These are phyloP conservation scores for Oceanodroma leucorhoa DNA, from an alignment of 2,797 vertebrate species.

Conservation along the genomic window DNA sequence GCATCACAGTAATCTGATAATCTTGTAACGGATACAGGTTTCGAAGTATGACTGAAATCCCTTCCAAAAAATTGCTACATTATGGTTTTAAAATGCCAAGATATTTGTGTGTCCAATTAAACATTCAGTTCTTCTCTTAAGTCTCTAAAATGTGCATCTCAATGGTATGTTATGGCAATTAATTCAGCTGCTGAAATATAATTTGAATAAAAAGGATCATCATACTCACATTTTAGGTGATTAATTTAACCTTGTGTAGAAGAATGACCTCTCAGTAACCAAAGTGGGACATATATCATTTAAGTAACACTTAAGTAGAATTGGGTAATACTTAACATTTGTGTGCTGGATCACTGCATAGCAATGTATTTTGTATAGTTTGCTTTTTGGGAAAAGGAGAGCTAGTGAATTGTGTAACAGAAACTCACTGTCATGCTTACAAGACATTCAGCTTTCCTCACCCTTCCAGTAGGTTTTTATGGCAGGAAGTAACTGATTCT, in stretches of 20 bases:
- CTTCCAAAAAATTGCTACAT: neutral
- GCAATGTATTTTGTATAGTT: neutral
- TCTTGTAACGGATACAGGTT: neutral
- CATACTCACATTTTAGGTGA: neutral
- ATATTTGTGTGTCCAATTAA: neutral
- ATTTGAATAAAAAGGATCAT: neutral
- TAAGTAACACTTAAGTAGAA: neutral
- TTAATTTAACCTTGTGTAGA: neutral
- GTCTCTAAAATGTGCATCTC: neutral
- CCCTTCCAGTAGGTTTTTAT: neutral
- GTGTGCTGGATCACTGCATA: constrained; percentile 19
- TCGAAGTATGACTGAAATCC: neutral
- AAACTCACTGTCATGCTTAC: neutral
- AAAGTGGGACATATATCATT: neutral
- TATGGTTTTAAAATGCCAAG: neutral
- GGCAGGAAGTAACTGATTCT: neutral
- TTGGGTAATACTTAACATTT: neutral
- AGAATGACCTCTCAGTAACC: neutral
- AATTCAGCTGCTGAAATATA: neutral
- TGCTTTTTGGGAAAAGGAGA: neutral
- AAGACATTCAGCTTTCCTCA: neutral
- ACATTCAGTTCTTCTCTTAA: neutral
- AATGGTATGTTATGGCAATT: neutral
- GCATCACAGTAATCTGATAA: neutral
- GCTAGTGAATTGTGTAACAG: neutral